phyloP scores from a whole-genome alignment of 2,888 invertebrate genomes.

The Phyllotreta striolata region DNA sequence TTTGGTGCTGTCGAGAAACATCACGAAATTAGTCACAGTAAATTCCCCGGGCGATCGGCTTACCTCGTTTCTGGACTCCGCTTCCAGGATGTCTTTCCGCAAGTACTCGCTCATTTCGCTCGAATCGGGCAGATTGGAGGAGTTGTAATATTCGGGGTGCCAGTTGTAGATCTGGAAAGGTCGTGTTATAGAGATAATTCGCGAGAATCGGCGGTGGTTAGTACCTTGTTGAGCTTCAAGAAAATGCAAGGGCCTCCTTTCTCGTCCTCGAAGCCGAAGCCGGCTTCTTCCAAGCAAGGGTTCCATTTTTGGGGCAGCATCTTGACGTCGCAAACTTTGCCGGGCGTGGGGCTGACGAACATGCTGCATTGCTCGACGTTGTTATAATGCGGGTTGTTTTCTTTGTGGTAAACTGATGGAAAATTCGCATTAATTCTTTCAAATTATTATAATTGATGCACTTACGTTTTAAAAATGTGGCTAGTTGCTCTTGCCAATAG shows the following conservation, averaged over 20 bases:
- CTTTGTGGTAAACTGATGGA: constrained; percentile 57
- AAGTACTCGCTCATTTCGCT: constrained; percentile 78
- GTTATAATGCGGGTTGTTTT: constrained; percentile 61
- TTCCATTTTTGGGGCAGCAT: constrained; percentile 69
- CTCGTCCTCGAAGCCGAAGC: constrained; percentile 81
- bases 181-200: background rate
- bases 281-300: constrained; percentile 78
- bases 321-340: constrained; percentile 85
- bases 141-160: constrained; percentile 81
- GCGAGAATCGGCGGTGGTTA: background rate
- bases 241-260: constrained; percentile 89
- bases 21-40: constrained; percentile 7
- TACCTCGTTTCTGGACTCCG: constrained; percentile 45
- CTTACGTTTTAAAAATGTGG: constrained; percentile 80
- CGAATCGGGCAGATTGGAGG: constrained; percentile 70
- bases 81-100: constrained; percentile 70
- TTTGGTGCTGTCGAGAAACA: constrained; percentile 64
- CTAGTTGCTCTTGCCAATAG: constrained; percentile 81
- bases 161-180: constrained; percentile 85
- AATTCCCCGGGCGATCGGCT: background rate
- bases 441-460: background rate
- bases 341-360: constrained; percentile 66
- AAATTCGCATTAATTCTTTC: background rate
- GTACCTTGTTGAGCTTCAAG: constrained; percentile 94
- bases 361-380: constrained; percentile 64